phyloP scores from a whole-genome alignment of 2,113 vertebrate genomes.

The Taurulus bubalis region DNA sequence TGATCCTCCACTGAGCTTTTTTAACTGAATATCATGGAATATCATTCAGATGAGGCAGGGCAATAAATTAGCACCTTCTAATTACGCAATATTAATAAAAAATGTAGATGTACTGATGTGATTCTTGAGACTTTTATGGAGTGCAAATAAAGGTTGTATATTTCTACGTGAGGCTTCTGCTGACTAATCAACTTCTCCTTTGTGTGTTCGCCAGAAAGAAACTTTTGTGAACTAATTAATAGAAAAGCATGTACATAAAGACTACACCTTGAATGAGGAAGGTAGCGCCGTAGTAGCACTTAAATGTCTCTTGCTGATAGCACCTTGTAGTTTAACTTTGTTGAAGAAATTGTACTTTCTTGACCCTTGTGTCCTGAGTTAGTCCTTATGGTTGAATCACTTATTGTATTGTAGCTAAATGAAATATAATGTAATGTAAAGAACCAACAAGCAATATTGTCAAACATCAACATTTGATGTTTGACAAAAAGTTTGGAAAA shows the following conservation, averaged over 20 bases:
- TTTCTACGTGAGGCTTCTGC: too few relatives aligned
- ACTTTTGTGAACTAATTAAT: not conserved
- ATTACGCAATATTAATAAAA: not conserved
- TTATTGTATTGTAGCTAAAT: too few relatives aligned
- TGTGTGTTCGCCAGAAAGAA: not conserved
- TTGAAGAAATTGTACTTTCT: too few relatives aligned
- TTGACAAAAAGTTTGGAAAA: slow-evolving; percentile 14
- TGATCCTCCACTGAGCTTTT: not conserved
- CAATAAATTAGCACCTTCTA: not conserved
- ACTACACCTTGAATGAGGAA: too few relatives aligned
- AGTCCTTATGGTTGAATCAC: too few relatives aligned
- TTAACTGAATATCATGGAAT: not conserved
- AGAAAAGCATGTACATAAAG: not conserved
- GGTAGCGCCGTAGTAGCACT: too few relatives aligned
- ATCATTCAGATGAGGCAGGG: not conserved
- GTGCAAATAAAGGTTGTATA: not conserved
- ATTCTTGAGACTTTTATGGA: not conserved
- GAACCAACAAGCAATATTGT: not conserved
- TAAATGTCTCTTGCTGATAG: too few relatives aligned
- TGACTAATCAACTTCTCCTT: not conserved
- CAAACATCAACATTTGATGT: not conserved
- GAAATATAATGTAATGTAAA: too few relatives aligned
- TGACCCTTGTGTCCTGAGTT: too few relatives aligned
- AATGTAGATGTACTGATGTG: not conserved
- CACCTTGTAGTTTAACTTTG: too few relatives aligned